phyloP scores from a whole-genome alignment of 2,113 vertebrate genomes.

The Triplophysa siluroides region DNA sequence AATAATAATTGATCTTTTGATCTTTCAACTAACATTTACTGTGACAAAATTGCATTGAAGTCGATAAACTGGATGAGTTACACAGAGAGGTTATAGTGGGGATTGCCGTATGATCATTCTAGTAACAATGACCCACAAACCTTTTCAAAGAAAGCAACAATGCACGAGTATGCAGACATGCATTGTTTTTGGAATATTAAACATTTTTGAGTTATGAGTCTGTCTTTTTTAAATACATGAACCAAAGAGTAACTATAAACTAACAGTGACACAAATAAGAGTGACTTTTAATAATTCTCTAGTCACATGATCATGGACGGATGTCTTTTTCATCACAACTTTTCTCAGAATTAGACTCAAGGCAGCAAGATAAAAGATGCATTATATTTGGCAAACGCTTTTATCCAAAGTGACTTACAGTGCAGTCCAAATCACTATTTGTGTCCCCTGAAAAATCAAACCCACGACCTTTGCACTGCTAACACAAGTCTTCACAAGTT shows the following conservation, averaged over 20 bases:
- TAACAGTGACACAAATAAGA: background rate
- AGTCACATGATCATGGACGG: background rate
- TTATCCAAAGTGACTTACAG: too few species aligned
- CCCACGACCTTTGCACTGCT: too few species aligned
- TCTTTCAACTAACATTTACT: background rate
- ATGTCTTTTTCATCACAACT: background rate
- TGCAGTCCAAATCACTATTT: too few species aligned
- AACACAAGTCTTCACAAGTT: too few species aligned
- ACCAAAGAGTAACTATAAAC: slow-evolving; percentile 14
- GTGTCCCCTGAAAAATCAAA: too few species aligned
- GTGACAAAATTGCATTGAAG: background rate
- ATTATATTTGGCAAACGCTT: too few species aligned
- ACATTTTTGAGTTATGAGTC: background rate
- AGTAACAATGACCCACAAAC: slow-evolving; percentile 6
- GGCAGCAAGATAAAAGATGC: background rate
- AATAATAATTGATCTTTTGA: slow-evolving; percentile 3
- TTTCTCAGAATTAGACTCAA: slow-evolving; percentile 7
- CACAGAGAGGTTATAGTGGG: slow-evolving; percentile 10
- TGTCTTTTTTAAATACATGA: background rate
- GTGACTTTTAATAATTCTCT: background rate
- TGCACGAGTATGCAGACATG: background rate
- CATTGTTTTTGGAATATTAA: background rate
- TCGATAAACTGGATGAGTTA: background rate
- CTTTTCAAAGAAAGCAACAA: background rate
- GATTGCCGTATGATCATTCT: slow-evolving; percentile 2